phyloP scores from a whole-genome alignment of 2,113 vertebrate genomes.

The Plectropomus leopardus region DNA sequence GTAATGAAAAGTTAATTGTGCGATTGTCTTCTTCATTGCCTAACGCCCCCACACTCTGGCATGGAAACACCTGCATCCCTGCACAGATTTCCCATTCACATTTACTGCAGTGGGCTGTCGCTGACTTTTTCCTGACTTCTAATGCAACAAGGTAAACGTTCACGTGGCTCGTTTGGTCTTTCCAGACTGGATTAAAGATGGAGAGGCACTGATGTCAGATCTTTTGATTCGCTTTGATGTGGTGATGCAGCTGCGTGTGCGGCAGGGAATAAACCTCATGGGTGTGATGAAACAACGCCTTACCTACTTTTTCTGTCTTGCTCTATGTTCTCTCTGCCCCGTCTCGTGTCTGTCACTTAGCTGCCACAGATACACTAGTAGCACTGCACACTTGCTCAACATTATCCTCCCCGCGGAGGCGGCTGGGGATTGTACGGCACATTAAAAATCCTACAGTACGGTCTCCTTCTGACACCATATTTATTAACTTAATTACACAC shows the following conservation, averaged over 20 bases:
- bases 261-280: conserved; percentile 25
- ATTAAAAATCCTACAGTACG: conserved; percentile 56
- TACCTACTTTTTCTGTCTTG: conserved; percentile 31
- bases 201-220: conserved; percentile 40
- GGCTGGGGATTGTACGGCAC: conserved; percentile 50
- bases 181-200: conserved; percentile 36
- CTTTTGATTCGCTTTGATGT: conserved; percentile 47
- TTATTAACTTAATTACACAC: conserved; percentile 74
- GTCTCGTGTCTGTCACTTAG: conserved; percentile 52
- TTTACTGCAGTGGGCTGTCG: conserved; percentile 30
- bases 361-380: conserved; percentile 38
- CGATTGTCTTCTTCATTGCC: conserved; percentile 68
- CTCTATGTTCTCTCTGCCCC: conserved; percentile 20
- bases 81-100: conserved; percentile 55
- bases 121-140: conserved; percentile 34
- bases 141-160: conserved; percentile 31
- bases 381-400: conserved; percentile 47
- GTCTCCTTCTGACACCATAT: conserved; percentile 68
- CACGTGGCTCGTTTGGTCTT: conserved; percentile 53
- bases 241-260: conserved; percentile 16
- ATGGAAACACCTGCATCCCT: conserved; percentile 53
- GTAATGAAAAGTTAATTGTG: conserved; percentile 81
- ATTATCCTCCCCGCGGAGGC: conserved; percentile 48
- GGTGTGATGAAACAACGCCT: conserved; percentile 38
- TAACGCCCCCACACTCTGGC: conserved; percentile 61